phyloP scores from a whole-genome alignment of 2,113 vertebrate species.

The Pseudolaguvia tuberculata region DNA sequence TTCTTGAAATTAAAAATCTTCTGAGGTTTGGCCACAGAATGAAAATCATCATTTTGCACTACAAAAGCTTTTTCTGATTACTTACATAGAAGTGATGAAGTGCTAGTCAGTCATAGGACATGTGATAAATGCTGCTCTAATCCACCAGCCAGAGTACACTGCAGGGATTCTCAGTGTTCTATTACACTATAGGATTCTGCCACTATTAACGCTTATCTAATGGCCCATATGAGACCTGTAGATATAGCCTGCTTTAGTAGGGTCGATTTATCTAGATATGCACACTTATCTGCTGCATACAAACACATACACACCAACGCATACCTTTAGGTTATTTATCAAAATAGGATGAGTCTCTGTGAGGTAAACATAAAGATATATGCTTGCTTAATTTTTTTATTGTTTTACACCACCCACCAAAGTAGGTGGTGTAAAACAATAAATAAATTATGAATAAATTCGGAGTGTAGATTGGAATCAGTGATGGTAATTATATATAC shows the following conservation, averaged over 20 bases:
- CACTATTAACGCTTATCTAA: constrained; percentile 38
- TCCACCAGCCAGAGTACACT: constrained; percentile 12
- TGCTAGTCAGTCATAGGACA: not conserved
- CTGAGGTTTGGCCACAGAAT: constrained; percentile 32
- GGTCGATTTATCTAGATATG: constrained; percentile 31
- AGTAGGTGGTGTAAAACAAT: too few species aligned
- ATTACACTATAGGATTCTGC: constrained; percentile 18
- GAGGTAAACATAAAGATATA: constrained; percentile 11
- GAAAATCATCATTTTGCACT: not conserved
- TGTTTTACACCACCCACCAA: not conserved
- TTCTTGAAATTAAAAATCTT: constrained; percentile 20
- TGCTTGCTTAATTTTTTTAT: not conserved
- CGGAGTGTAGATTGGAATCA: constrained; percentile 51
- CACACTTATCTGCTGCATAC: not conserved
- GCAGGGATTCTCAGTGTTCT: constrained; percentile 26
- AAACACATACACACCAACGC: not conserved
- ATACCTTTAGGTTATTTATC: constrained; percentile 20
- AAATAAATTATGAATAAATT: too few species aligned
- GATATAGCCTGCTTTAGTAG: constrained; percentile 17
- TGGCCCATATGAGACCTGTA: constrained; percentile 30
- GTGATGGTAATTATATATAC: constrained; percentile 43
- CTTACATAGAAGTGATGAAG: constrained; percentile 25
- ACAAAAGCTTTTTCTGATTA: constrained; percentile 13
- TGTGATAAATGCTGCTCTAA: constrained; percentile 29
- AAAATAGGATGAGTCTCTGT: not conserved